Evolutionary conservation across 2,888 invertebrate species (phyloP).

Genomic region (Tachystola acroxantha): DNA sequence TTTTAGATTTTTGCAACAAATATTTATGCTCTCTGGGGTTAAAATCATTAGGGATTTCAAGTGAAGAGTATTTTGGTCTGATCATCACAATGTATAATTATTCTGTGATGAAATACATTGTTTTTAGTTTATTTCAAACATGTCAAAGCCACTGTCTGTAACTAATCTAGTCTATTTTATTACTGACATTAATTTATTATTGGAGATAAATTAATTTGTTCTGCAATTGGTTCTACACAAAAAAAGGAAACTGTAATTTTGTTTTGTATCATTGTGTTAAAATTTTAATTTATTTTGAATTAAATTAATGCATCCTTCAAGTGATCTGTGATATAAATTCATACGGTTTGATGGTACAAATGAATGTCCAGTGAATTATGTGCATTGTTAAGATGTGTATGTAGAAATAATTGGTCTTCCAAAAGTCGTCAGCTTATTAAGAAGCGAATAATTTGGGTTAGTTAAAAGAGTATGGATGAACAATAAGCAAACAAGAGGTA

Average conservation of each 20-base stretch:
- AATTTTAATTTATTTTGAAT: not conserved
- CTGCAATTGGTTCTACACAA: not conserved
- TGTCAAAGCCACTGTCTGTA: too few relatives aligned
- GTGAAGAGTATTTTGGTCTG: conserved; percentile 70
- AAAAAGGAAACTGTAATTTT: not conserved
- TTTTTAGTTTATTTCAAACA: too few relatives aligned
- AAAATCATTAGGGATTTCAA: conserved; percentile 58
- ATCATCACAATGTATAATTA: not conserved
- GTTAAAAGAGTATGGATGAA: too few relatives aligned
- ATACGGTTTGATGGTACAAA: conserved; percentile 9
- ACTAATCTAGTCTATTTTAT: not conserved
- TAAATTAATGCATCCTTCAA: conserved; percentile 4
- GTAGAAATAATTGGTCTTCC: conserved; percentile 7
- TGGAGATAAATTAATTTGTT: conserved; percentile 2
- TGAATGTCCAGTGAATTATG: not conserved
- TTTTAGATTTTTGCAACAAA: conserved; percentile 32
- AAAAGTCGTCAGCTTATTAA: conserved; percentile 1
- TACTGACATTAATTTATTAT: not conserved
- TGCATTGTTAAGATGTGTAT: not conserved
- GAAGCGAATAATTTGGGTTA: not conserved
- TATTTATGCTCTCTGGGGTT: conserved; percentile 57
- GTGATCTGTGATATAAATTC: conserved; percentile 12
- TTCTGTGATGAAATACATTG: too few relatives aligned
- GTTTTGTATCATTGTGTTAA: not conserved
- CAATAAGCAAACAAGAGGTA: too few relatives aligned